Evolutionary conservation across 2,113 vertebrate species (phyloP).

Genomic region (Cinclus cinclus): DNA sequence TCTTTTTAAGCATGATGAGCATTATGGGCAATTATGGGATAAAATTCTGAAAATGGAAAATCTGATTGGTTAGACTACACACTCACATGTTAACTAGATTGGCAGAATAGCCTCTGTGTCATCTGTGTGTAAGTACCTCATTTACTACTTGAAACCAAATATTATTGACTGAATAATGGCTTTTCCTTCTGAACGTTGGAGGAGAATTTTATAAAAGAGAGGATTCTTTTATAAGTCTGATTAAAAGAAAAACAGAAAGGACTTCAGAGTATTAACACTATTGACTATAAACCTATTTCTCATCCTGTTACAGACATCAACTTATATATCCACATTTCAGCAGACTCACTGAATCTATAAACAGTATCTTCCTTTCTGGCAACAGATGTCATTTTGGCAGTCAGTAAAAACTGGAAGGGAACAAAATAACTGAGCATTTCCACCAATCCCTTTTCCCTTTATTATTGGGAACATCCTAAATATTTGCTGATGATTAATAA

Average conservation of each 20-base stretch:
- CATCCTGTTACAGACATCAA: background rate
- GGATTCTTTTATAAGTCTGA: background rate
- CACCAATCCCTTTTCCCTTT: background rate
- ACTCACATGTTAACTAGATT: background rate
- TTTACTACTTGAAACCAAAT: background rate
- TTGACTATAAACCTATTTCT: background rate
- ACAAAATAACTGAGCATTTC: background rate
- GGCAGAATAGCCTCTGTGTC: background rate
- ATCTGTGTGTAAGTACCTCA: background rate
- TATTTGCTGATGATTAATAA: background rate
- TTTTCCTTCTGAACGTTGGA: background rate
- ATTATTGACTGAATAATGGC: background rate
- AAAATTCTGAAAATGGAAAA: background rate
- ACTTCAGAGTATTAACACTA: background rate
- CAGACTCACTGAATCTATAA: background rate
- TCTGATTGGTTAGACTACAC: background rate
- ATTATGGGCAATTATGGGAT: background rate
- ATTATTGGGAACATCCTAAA: background rate
- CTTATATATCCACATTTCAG: background rate
- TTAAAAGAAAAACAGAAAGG: background rate
- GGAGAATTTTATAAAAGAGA: background rate
- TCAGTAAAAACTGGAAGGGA: slow-evolving; percentile 18
- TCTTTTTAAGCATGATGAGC: background rate
- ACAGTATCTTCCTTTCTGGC: slow-evolving; percentile 15
- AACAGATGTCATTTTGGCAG: slow-evolving; percentile 41